Conservation (phyloP, 2,113 vertebrate genomes). For the Daubentonia madagascariensis region DNA sequence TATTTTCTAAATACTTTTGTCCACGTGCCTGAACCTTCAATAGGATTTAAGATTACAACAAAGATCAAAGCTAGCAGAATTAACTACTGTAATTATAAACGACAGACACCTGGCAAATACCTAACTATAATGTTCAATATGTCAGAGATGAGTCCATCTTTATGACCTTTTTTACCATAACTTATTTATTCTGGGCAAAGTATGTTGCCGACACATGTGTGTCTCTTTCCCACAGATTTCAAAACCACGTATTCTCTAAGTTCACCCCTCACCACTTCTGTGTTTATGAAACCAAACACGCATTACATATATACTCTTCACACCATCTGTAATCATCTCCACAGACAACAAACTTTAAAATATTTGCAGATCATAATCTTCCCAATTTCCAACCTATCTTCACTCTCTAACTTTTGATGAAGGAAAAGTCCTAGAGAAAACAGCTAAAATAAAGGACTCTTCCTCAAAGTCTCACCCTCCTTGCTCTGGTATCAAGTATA, state of each 20-base stretch:
- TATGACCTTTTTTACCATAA: not conserved
- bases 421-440: not conserved
- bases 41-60: not conserved
- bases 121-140: not conserved
- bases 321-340: not conserved
- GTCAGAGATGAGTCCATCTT: not conserved
- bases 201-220: not conserved
- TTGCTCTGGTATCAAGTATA: not conserved
- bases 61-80: not conserved
- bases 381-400: not conserved
- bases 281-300: not conserved
- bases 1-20: not conserved
- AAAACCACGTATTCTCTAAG: not conserved
- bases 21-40: not conserved
- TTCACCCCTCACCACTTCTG: not conserved
- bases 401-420: not conserved
- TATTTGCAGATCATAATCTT: not conserved
- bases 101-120: too few species aligned
- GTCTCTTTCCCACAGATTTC: not conserved
- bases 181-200: not conserved
- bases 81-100: not conserved
- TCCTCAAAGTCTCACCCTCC: not conserved
- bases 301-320: fast-evolving
- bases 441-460: not conserved
- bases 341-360: not conserved